Evolutionary conservation across 2,888 invertebrate genomes (phyloP), one percentile per base, ranked within the genome.

Genomic region (Epirrita christyi): DNA sequence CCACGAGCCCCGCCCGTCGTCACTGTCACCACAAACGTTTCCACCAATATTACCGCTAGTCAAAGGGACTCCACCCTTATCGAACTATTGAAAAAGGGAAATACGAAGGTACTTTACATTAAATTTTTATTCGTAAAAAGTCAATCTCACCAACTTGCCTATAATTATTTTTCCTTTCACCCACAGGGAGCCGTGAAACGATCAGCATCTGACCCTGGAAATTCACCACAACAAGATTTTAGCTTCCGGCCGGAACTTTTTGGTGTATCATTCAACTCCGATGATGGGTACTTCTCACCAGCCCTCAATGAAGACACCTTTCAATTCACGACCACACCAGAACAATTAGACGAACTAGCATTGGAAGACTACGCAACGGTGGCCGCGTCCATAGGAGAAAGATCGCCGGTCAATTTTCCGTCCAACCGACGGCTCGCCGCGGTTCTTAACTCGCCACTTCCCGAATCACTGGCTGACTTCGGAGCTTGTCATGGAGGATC

Each of bases 381-480:
- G 14, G 93, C 92, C 8, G 93, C 92, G n/a, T 93, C 93, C 15
- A 88, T 94, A 66, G 88, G 94, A 73, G 93, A 94, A 66, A 80
- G 91, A 51, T 92, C 92, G n/a, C 91, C 92, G n/a, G 92, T 93
- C 29, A 93, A 93, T 44, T 93, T 93, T 71, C 93, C 94, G 60
- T 95, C 95, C 11, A 95, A 95, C 78, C 94, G 95, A 59, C 94
- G 96, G 64, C 91, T 96, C 9, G 96, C 96, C 77, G 95, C 96
- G 0, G 94, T 96, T 21, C 91, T 96, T 27, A 95, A 96, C 80
- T 96, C 96, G 11, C 96, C 95, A 0, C 83, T 96, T 45, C 96
- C 96, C 1, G 96, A 96, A 85, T 95, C 96, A 58, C 83, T 96
- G 68, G 96, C 97, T 15, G 96, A 97, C 83, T 96, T 97, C 82